Base-by-base conservation (phyloP, 2,888 invertebrate genomes). In the Plebejus argus region DNA sequence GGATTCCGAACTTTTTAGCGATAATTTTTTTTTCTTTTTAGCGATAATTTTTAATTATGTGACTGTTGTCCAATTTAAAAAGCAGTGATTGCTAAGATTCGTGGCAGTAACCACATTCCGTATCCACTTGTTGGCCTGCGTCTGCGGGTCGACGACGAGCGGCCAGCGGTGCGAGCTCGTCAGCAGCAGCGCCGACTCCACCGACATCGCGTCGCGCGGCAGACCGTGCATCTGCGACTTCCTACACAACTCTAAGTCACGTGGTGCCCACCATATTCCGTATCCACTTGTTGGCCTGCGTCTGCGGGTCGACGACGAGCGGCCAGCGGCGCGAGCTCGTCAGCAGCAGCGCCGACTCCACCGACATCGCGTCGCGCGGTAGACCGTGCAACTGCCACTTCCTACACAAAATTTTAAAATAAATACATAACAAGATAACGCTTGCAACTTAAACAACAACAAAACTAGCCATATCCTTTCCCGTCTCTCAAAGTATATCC, bases 101-200 rank as follows among this genome's bases (percentile, higher is more conserved):
- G 39, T 39, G 10, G 39, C 3, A 10, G 10, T 20, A 8, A 98
- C 98, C 97, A 97, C 97, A 83, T 97, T 97, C 82, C 97, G 96
- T 56, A 98, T 96, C 98, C 98, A 98, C 87, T 97, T 97, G 86
- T 98, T 98, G 49, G 98, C 98, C 87, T 98, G 98, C 12, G 97
- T 97, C 91, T 98, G 98, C 0, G 98, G 98, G 91, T 99, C 98
- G 81, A 99, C 97, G 88, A 98, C 97, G 56, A 99, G 95, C 1
- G 98, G 98, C 96, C 98, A 98, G 56, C 98, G 95, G 23, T 96
- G 95, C 0, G 98, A 98, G 89, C 97, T 96, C 70, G 95, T 95
- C 80, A 97, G 97, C 79, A 98, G 95, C 72, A 98, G 97, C 3
- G 97, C 98, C 79, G 98, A 98, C 89, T 98, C 98, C 56, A 98